Evolutionary conservation across 2,113 vertebrate species (phyloP), one percentile per base, ranked within the genome.

Genomic region (Myrmecobius fasciatus): DNA sequence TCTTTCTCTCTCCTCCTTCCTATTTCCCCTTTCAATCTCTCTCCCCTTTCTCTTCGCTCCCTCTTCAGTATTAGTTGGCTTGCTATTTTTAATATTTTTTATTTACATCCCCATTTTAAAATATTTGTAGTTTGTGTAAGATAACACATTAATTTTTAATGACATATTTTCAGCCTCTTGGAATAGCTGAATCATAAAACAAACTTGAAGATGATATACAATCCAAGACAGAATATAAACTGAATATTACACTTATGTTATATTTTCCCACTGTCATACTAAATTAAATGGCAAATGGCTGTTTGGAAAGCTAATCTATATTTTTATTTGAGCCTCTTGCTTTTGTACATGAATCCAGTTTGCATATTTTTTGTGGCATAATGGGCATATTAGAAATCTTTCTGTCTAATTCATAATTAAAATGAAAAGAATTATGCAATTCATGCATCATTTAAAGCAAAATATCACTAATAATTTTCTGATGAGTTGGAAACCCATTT

Each of bases 141-240:
- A 88, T 97, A 96, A 97, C 98, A 98, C 97, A 95, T 93, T 97
- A 88, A 95, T 97, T 98, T 97, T 96, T 96, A 96, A 98, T 97
- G 75, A 96, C 98, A 95, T 98, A 95, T 98, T 98, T 88, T 89
- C 93, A 83, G 95, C 31, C 53, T 96, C 67, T 67, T 89, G 83
- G 83, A 98, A 93, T 88, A 96, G 53, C 54, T 97, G 92, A 95
- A 91, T 92, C 26, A 56, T 92, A 97, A 98, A 97, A 94, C 91
- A 98, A 95, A 95, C 94, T 67, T 52, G 60, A 97, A 96, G 24
- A 94, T 96, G 53, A 95, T 96, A 91, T 8, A 94, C 93, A 96
- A 94, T 12, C 43, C 92, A 46, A 97, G 92, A 53, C 53, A 96
- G 93, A 43, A 4, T 54, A 1, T 51, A 92, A 96, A 92, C 53